Conservation (phyloP, 2,888 invertebrate genomes). For the Agrotis clavis region DNA sequence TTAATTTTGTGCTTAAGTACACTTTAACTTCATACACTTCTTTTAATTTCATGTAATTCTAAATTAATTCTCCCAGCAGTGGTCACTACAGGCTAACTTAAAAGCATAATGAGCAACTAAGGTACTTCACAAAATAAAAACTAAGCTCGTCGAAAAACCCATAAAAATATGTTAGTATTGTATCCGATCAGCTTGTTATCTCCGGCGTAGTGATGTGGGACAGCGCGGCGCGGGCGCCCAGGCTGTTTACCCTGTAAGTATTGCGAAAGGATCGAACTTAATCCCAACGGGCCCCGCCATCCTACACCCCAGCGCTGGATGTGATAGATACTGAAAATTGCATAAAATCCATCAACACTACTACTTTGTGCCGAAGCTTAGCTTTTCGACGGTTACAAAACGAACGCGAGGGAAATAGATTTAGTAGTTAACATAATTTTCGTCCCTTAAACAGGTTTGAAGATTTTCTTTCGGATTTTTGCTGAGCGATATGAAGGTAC, state of each 20-base stretch:
- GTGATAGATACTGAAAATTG: slow-evolving; percentile 91
- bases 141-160: slow-evolving; percentile 4
- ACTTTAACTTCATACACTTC: not conserved
- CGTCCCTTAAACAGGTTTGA: slow-evolving; percentile 15
- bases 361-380: slow-evolving; percentile 80
- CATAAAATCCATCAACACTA: slow-evolving; percentile 90
- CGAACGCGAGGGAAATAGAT: slow-evolving; percentile 58
- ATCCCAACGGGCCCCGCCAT: slow-evolving; percentile 85
- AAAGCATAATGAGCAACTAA: not conserved
- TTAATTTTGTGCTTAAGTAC: no score
- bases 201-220: slow-evolving; percentile 63
- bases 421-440: slow-evolving; percentile 63
- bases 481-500: no score
- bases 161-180: slow-evolving; percentile 3
- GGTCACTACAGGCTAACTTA: no score
- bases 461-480: slow-evolving; percentile 29
- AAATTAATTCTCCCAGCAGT: not conserved
- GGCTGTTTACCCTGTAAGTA: slow-evolving; percentile 88
- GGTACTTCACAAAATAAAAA: not conserved
- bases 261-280: slow-evolving; percentile 90
- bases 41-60: not conserved
- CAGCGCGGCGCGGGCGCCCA: slow-evolving; percentile 67
- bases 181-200: slow-evolving; percentile 50
- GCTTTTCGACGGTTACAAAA: slow-evolving; percentile 69
- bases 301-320: slow-evolving; percentile 77